These are phyloP conservation scores for Noctua janthe DNA, from an alignment of 2,888 invertebrate genomes.

Conservation along the genomic window DNA sequence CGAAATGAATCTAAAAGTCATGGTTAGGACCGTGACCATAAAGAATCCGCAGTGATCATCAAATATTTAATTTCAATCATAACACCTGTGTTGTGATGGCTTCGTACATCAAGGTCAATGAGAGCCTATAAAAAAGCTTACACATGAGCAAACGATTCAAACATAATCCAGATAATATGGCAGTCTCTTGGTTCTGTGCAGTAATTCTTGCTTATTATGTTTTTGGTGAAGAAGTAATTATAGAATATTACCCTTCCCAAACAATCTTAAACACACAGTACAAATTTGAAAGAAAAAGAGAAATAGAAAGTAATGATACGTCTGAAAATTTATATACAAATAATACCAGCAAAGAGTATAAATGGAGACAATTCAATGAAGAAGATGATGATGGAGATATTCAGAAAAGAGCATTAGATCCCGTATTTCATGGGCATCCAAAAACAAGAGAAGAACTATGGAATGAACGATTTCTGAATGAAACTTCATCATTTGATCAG, in stretches of 20 bases:
- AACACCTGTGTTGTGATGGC: constrained; percentile 85
- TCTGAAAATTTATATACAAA: constrained; percentile 1
- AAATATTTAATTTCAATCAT: constrained; percentile 89
- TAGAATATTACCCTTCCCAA: constrained; percentile 82
- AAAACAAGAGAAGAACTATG: constrained; percentile 90
- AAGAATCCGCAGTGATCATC: constrained; percentile 75
- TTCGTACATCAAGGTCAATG: constrained; percentile 77
- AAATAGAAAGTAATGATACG: constrained; percentile 40
- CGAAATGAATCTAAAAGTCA: constrained; percentile 69
- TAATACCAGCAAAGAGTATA: constrained; percentile 15
- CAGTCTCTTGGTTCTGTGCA: constrained; percentile 38
- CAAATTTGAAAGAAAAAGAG: constrained; percentile 53
- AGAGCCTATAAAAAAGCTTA: constrained; percentile 77
- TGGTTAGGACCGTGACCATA: constrained; percentile 74
- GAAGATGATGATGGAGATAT: constrained; percentile 37
- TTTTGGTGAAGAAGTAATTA: constrained; percentile 68
- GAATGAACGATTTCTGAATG: constrained; percentile 87
- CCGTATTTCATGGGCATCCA: constrained; percentile 90
- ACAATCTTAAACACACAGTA: constrained; percentile 48
- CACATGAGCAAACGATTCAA: constrained; percentile 32
- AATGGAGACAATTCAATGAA: constrained; percentile 44
- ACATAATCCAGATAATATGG: constrained; percentile 47
- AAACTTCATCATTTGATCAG: constrained; percentile 85
- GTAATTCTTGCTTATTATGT: constrained; percentile 36
- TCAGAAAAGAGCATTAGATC: constrained; percentile 84